Percentiles rank a stretch among this genome's conserved stretches.
These are phyloP conservation scores for Synergus itoensis DNA, from an alignment of 2,888 invertebrate species.

Conservation along the genomic window DNA sequence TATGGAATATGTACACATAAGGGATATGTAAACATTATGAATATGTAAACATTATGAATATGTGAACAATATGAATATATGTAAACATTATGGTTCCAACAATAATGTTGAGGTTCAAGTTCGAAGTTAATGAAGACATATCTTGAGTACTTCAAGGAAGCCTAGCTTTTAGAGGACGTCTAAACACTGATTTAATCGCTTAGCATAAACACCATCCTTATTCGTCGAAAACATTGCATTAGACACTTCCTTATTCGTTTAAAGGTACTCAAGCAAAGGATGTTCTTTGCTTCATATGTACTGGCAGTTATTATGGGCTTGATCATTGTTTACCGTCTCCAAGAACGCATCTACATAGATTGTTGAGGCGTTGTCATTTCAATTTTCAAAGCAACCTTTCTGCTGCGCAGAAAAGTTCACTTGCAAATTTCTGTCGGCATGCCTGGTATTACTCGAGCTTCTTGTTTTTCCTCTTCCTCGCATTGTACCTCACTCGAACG, in stretches of 20 bases:
- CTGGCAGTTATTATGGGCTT: slow-evolving; percentile 57
- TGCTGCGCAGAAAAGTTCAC: slow-evolving; percentile 11
- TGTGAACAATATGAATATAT: no score
- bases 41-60: no score
- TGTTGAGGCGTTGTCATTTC: slow-evolving; percentile 1
- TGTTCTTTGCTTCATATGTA: neutral
- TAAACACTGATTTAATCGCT: neutral
- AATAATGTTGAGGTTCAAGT: neutral
- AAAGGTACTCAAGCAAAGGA: neutral
- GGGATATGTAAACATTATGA: no score
- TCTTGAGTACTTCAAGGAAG: neutral
- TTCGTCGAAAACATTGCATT: no score
- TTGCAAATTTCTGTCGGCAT: slow-evolving; percentile 18
- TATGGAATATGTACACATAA: no score
- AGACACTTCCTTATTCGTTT: no score
- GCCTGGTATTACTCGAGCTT: slow-evolving; percentile 19
- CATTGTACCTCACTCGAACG: slow-evolving; percentile 18
- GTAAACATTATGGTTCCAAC: no score
- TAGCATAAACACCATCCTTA: neutral
- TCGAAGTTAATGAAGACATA: neutral
- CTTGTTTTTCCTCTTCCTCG: slow-evolving; percentile 2
- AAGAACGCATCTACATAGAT: neutral
- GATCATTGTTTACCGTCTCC: slow-evolving; percentile 58
- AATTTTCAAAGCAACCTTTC: neutral
- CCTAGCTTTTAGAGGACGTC: neutral